A percentile compares a stretch with the other conserved stretches of the same genome.
These are phyloP conservation scores for Cavia porcellus DNA, from an alignment of 2,113 vertebrate species.

Conservation along the genomic window DNA sequence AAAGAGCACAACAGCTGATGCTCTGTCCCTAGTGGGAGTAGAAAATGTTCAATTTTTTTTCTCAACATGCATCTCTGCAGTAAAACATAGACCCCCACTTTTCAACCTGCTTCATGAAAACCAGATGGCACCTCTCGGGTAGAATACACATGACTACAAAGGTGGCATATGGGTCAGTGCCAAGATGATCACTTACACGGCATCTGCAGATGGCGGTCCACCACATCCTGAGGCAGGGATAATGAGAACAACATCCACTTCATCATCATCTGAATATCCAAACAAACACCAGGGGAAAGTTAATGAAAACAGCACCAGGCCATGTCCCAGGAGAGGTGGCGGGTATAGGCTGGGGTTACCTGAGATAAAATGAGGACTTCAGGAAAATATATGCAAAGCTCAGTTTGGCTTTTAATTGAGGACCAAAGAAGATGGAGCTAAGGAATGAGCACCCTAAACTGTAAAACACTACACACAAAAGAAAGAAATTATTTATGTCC, in stretches of 20 bases:
- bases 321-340: constrained; percentile 55
- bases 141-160: constrained; percentile 81
- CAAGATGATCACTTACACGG: constrained; percentile 85
- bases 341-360: constrained; percentile 60
- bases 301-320: constrained; percentile 81
- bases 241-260: constrained; percentile 84
- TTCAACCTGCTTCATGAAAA: constrained; percentile 73
- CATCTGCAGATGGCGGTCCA: constrained; percentile 84
- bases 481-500: constrained; percentile 42
- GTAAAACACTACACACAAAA: constrained; percentile 7
- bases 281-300: constrained; percentile 81
- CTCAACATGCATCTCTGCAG: constrained; percentile 63
- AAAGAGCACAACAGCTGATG: constrained; percentile 79
- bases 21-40: constrained; percentile 66
- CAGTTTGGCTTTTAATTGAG: constrained; percentile 76
- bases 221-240: constrained; percentile 79
- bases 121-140: constrained; percentile 82
- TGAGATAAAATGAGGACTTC: constrained; percentile 73
- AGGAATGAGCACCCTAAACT: neutral
- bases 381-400: constrained; percentile 74
- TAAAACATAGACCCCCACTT: constrained; percentile 68
- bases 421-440: neutral
- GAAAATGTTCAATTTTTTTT: constrained; percentile 68
- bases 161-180: constrained; percentile 84
- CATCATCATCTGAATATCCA: constrained; percentile 84